Percentiles rank a stretch among this genome's conserved stretches.
Conservation (phyloP, 2,888 invertebrate species). For the Theretra japonica region DNA sequence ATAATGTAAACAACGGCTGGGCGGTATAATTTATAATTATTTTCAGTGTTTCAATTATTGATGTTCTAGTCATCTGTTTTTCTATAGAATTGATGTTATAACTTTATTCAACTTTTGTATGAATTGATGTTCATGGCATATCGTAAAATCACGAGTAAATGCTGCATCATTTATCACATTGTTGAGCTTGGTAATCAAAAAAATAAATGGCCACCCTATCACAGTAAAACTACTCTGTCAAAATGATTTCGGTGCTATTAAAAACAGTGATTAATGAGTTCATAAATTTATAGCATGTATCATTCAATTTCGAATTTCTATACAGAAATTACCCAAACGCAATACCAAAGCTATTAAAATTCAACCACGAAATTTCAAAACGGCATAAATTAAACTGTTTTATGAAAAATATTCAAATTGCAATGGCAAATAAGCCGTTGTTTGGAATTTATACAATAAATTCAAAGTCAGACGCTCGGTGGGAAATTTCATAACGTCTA, state of each 20-base stretch:
- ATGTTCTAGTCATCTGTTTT: too few species aligned
- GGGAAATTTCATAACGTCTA: conserved; percentile 39
- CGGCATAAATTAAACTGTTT: conserved; percentile 34
- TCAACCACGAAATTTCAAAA: conserved; percentile 26
- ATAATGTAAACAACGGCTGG: not conserved
- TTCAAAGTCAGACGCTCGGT: conserved; percentile 31
- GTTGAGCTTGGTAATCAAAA: too few species aligned
- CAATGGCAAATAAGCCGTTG: conserved; percentile 33
- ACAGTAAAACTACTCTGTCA: too few species aligned
- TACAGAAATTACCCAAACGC: not conserved
- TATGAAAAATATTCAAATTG: conserved; percentile 37
- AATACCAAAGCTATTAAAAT: not conserved
- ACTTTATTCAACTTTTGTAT: too few species aligned
- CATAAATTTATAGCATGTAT: too few species aligned
- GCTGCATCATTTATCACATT: too few species aligned
- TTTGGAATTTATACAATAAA: conserved; percentile 40
- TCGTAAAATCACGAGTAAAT: too few species aligned
- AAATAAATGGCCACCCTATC: too few species aligned
- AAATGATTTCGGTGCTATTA: too few species aligned
- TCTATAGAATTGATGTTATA: too few species aligned
- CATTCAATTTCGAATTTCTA: not conserved
- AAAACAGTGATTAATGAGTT: too few species aligned
- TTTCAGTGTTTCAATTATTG: not conserved
- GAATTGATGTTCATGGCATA: too few species aligned
- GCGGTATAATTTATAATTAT: not conserved